A percentile compares a stretch with the other conserved stretches of the same genome.
Evolutionary conservation across 2,797 vertebrate genomes (phyloP).

Genomic region (Chaetodon trifasciatus): DNA sequence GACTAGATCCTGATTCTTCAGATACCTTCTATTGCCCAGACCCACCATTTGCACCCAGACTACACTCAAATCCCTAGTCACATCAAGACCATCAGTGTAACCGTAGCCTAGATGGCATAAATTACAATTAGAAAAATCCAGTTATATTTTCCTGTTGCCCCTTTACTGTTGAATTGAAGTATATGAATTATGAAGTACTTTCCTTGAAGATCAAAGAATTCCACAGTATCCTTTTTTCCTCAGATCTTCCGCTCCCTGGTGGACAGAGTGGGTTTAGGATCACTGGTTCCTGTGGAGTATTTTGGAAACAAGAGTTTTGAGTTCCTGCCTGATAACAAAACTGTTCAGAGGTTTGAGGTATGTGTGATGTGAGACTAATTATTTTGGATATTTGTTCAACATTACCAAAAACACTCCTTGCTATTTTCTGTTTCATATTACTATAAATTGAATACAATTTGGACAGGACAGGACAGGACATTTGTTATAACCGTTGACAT

Average conservation of each 20-base stretch:
- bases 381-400: not conserved
- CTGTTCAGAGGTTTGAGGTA: constrained; percentile 95
- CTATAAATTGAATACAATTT: not conserved
- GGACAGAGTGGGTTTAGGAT: constrained; percentile 94
- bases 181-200: not conserved
- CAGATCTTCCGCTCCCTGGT: constrained; percentile 95
- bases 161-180: not conserved
- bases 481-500: not conserved
- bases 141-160: not conserved
- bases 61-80: not conserved
- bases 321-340: constrained; percentile 92
- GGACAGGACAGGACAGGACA: no score
- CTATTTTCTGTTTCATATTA: not conserved
- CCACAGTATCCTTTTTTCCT: constrained; percentile 2
- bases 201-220: not conserved
- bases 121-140: not conserved
- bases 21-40: not conserved
- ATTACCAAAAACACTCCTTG: not conserved
- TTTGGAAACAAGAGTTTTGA: constrained; percentile 92
- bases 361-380: not conserved
- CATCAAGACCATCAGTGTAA: no score
- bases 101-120: no score
- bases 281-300: constrained; percentile 94
- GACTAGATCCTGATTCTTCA: not conserved
- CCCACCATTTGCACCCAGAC: not conserved